Percentiles rank a stretch among this genome's conserved stretches.
Conservation (phyloP, 2,888 invertebrate species). For the Hirtodrosophila histrioides region DNA sequence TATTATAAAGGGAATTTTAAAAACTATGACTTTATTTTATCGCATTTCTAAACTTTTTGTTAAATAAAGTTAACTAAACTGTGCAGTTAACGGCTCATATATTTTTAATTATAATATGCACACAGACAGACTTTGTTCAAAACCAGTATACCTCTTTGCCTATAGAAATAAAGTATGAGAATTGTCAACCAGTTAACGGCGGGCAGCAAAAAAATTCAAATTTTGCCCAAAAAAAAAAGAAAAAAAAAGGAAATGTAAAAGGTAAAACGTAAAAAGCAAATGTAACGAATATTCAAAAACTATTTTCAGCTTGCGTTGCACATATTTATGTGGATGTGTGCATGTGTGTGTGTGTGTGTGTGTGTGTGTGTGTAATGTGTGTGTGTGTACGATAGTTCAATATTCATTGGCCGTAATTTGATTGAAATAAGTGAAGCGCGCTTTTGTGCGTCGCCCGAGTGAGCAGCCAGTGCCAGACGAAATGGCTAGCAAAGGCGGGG, state of each 20-base stretch:
- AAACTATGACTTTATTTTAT: too few relatives aligned
- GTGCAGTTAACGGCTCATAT: too few relatives aligned
- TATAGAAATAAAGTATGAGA: background rate
- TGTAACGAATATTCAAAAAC: conserved; percentile 54
- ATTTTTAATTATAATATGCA: too few relatives aligned
- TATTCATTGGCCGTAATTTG: conserved; percentile 80
- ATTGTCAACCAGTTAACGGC: conserved; percentile 45
- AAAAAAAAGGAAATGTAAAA: background rate
- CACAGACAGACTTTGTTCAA: too few relatives aligned
- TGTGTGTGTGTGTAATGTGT: conserved; percentile 13
- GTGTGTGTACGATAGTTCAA: conserved; percentile 66
- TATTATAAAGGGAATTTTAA: too few relatives aligned
- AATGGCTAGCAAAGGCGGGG: background rate
- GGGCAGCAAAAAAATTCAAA: conserved; percentile 20
- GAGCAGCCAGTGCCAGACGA: conserved; percentile 50
- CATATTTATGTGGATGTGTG: conserved; percentile 23
- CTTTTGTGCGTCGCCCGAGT: conserved; percentile 75
- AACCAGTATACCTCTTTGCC: background rate
- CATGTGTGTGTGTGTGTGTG: conserved; percentile 28
- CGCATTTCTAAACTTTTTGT: too few relatives aligned
- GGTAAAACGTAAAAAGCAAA: conserved; percentile 7
- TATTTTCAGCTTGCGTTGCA: conserved; percentile 51
- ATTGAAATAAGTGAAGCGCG: conserved; percentile 74
- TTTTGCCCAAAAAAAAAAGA: conserved; percentile 15
- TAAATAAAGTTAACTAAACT: too few relatives aligned